Percentiles rank a stretch among this genome's conserved stretches.
Conservation (phyloP, 2,888 invertebrate species). For the Ommatoiulus sabulosus region DNA sequence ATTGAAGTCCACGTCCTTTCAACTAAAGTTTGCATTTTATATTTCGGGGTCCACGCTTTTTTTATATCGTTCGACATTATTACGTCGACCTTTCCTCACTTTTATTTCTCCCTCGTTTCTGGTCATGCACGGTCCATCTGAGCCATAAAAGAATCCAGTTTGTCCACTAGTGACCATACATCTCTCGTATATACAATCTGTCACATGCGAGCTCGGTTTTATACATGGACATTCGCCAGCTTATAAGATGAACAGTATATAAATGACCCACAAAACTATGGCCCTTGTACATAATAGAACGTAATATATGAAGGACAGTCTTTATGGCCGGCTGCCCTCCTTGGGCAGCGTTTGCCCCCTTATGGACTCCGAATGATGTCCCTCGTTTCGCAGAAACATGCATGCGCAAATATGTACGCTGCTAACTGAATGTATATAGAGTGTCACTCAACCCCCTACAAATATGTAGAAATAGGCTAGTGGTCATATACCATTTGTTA, state of each 20-base stretch:
- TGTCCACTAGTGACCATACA: conserved; percentile 50
- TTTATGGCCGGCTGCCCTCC: conserved; percentile 49
- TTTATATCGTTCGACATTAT: conserved; percentile 42
- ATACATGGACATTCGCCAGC: conserved; percentile 51
- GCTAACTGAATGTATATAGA: conserved; percentile 37
- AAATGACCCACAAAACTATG: conserved; percentile 54
- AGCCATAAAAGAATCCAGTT: conserved; percentile 53
- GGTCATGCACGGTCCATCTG: conserved; percentile 50
- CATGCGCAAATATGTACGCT: conserved; percentile 41
- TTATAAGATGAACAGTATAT: conserved; percentile 55
- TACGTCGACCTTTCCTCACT: conserved; percentile 48
- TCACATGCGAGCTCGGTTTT: conserved; percentile 31
- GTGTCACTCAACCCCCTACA: conserved; percentile 45
- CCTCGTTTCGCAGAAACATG: conserved; percentile 42
- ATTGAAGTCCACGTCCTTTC: neutral
- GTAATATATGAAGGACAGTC: conserved; percentile 50
- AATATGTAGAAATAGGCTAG: conserved; percentile 42
- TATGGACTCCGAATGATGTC: conserved; percentile 47
- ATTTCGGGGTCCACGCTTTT: conserved; percentile 49
- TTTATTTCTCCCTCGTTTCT: conserved; percentile 42
- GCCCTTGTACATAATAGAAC: conserved; percentile 50
- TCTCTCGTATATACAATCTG: conserved; percentile 47
- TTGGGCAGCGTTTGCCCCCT: conserved; percentile 11
- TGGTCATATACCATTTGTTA: conserved; percentile 43
- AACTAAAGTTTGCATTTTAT: conserved; percentile 54